phyloP scores from a whole-genome alignment of 2,113 vertebrate species.

The Morphnarchus princeps region DNA sequence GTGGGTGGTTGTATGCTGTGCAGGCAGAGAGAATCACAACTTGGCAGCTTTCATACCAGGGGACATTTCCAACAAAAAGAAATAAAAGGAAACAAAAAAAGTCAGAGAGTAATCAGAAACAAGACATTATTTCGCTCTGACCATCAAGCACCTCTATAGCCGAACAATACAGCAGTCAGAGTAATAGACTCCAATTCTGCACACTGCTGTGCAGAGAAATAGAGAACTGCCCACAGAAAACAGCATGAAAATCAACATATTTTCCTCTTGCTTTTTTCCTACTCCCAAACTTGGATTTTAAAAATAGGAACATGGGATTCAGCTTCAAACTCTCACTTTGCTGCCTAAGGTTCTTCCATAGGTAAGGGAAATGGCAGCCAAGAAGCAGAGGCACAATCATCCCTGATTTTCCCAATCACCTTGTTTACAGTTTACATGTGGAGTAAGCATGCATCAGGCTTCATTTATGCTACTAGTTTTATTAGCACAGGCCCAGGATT shows the following conservation, averaged over 20 bases:
- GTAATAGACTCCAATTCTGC: background rate
- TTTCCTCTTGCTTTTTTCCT: background rate
- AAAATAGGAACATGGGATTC: background rate
- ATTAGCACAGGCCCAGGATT: background rate
- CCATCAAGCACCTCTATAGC: background rate
- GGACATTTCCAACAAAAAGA: background rate
- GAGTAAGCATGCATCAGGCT: background rate
- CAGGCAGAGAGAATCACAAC: background rate
- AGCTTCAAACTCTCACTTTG: background rate
- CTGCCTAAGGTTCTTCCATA: background rate
- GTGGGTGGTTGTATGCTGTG: background rate
- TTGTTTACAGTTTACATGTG: background rate
- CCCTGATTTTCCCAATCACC: constrained; percentile 5
- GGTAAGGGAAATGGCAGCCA: constrained; percentile 1
- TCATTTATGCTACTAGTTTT: background rate
- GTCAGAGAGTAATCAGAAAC: background rate
- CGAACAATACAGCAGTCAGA: background rate
- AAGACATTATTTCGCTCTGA: background rate
- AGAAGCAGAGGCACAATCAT: background rate
- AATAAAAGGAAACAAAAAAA: background rate
- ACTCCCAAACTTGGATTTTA: background rate
- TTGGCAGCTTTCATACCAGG: background rate
- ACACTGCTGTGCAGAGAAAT: background rate
- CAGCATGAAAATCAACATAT: background rate
- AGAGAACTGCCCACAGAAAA: constrained; percentile 1